A percentile compares a stretch with the other conserved stretches of the same genome.
Conservation (phyloP, 2,888 invertebrate genomes). For the Amphiduros pacificus region DNA sequence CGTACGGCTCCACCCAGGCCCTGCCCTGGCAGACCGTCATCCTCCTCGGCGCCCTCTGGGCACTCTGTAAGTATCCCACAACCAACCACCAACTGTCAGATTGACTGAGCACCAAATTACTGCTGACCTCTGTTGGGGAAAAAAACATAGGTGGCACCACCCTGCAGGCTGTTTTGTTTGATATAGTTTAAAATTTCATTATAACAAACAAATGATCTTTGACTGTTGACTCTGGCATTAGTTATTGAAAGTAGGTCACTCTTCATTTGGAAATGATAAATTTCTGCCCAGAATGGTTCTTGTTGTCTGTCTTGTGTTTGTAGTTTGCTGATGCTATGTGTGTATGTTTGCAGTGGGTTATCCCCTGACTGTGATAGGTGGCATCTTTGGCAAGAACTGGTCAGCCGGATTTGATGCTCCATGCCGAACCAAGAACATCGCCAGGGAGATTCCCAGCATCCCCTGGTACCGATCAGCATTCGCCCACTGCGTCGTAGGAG, state of each 20-base stretch:
- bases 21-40: slow-evolving; percentile 62
- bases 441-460: slow-evolving; percentile 61
- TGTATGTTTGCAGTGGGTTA: slow-evolving; percentile 60
- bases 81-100: too few relatives aligned
- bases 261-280: too few relatives aligned
- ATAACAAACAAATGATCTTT: too few relatives aligned
- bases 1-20: slow-evolving; percentile 63
- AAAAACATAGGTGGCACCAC: too few relatives aligned
- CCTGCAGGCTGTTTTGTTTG: too few relatives aligned
- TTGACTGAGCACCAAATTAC: too few relatives aligned
- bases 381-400: slow-evolving; percentile 62
- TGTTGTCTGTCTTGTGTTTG: neutral
- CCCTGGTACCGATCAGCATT: slow-evolving; percentile 61
- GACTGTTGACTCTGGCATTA: too few relatives aligned
- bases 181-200: too few relatives aligned
- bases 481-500: slow-evolving; percentile 62
- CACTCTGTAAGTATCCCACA: slow-evolving; percentile 53
- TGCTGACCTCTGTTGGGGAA: too few relatives aligned
- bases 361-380: slow-evolving; percentile 63
- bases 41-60: slow-evolving; percentile 61
- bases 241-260: too few relatives aligned
- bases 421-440: slow-evolving; percentile 63
- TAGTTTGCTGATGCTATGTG: neutral
- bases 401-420: slow-evolving; percentile 61
- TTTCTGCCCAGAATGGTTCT: too few relatives aligned